Evolutionary conservation across 2,797 vertebrate genomes (phyloP), one percentile per base, ranked within the genome.

Genomic region (Rhinatrema bivittatum): DNA sequence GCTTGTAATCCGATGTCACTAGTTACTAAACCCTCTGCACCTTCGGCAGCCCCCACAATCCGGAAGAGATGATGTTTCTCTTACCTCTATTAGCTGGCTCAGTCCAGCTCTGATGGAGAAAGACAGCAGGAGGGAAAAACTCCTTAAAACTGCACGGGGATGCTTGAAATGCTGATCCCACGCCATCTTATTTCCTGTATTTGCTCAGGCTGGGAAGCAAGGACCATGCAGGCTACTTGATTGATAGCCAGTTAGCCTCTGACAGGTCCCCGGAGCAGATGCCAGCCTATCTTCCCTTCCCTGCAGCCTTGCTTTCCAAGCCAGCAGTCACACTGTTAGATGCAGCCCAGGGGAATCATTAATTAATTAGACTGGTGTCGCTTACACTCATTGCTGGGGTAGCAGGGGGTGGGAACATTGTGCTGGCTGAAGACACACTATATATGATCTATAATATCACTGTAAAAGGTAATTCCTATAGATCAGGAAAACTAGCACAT

Each of bases 51-150:
- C 9, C 17, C 26, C 16, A 7, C 9, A 3, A 4, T 2, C 7
- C 16, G 3, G 12, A 30, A 11, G 7, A 0, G 7, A 2, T 3
- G 3, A 6, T 5, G 14, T 20, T 16, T 4, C 13, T 17, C 60
- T 69, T 44, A 75, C 72, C 72, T 69, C 46, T 0, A 75, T 63
- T 7, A 75, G 5, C 36, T 75, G 72, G 7, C 67, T 56, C 31
- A 50, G 0, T 5, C 56, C 52, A 5, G 32, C 33, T 29, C 50
- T 30, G 7, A 40, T 14, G 0, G 52, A 62, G 28, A 51, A 56
- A 2, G 34, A 52, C 3, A 71, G 24, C 20, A 63, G 2, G 29
- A 67, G 7, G 9, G 29, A 35, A 2, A 51, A 46, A 4, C 28
- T 36, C 4, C 23, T 36, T 2, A 10, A 20, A 20, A 46, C 44